These are phyloP conservation scores for Drosophila neocordata DNA, from an alignment of 1,140 invertebrate species.

Conservation along the genomic window DNA sequence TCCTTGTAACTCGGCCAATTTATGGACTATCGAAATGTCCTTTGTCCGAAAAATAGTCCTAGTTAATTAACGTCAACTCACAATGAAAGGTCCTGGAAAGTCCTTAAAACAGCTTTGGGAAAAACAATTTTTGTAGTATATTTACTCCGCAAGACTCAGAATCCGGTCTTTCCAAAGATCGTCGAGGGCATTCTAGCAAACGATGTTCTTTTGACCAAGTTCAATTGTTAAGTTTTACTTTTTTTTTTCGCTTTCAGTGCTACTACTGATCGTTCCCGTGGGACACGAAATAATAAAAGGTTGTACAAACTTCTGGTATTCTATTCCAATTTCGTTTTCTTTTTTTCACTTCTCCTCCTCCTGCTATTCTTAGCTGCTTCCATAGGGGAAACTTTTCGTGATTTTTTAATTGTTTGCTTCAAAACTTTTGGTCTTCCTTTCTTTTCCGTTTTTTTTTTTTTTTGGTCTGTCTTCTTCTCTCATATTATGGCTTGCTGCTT, in stretches of 20 bases:
- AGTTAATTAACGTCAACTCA: too few relatives aligned
- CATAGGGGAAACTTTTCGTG: not conserved
- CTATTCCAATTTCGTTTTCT: not conserved
- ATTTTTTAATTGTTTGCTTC: constrained; percentile 45
- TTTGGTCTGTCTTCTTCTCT: not conserved
- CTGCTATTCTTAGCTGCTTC: not conserved
- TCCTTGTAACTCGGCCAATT: too few relatives aligned
- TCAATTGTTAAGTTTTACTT: not conserved
- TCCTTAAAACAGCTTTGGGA: too few relatives aligned
- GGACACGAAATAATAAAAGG: not conserved
- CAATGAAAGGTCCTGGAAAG: too few relatives aligned
- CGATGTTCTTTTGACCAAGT: too few relatives aligned
- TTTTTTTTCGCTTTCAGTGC: not conserved
- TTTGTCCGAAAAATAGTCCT: too few relatives aligned
- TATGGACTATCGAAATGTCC: too few relatives aligned
- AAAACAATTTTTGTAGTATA: too few relatives aligned
- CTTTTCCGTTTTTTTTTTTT: constrained; percentile 1
- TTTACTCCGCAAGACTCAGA: too few relatives aligned
- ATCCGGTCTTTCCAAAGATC: too few relatives aligned
- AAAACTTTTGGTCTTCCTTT: constrained; percentile 28
- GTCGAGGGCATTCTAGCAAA: too few relatives aligned
- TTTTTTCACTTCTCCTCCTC: not conserved
- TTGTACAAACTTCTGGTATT: not conserved
- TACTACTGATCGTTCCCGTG: constrained; percentile 1
- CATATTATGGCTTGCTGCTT: not conserved